Conservation (phyloP, 2,113 vertebrate species). For the Chascanopsetta lugubris region DNA sequence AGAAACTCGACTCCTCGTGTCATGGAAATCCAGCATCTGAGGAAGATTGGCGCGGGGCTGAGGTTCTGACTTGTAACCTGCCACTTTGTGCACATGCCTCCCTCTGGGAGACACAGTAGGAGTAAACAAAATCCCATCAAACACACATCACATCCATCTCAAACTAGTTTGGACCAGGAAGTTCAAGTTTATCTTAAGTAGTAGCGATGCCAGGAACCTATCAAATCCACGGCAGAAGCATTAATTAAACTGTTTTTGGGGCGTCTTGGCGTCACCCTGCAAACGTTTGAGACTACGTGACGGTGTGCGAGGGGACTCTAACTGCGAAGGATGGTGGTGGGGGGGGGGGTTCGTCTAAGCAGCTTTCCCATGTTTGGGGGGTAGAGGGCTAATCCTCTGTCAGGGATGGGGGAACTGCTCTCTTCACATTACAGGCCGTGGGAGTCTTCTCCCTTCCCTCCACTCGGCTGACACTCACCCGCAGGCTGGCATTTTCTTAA, state of each 20-base stretch:
- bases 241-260: slow-evolving; percentile 78
- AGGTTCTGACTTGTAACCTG: slow-evolving; percentile 63
- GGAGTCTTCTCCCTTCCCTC: slow-evolving; percentile 78
- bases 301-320: slow-evolving; percentile 67
- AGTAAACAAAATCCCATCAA: slow-evolving; percentile 75
- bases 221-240: slow-evolving; percentile 72
- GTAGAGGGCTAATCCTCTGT: slow-evolving; percentile 86
- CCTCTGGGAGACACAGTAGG: slow-evolving; percentile 52
- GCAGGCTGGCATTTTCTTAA: slow-evolving; percentile 82
- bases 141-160: slow-evolving; percentile 70
- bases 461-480: slow-evolving; percentile 74
- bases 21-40: slow-evolving; percentile 46
- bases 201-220: slow-evolving; percentile 70
- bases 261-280: slow-evolving; percentile 74
- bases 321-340: slow-evolving; percentile 73
- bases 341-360: slow-evolving; percentile 78
- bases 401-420: slow-evolving; percentile 79
- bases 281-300: slow-evolving; percentile 71
- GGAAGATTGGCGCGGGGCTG: slow-evolving; percentile 45
- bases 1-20: slow-evolving; percentile 44
- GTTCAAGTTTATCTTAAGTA: slow-evolving; percentile 72
- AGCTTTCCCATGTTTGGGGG: slow-evolving; percentile 83
- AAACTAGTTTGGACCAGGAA: slow-evolving; percentile 66
- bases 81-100: slow-evolving; percentile 55
- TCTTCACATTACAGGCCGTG: slow-evolving; percentile 78